Percentiles rank a stretch among this genome's conserved stretches.
Conservation (phyloP, 2,888 invertebrate genomes). For the Tholera decimalis region DNA sequence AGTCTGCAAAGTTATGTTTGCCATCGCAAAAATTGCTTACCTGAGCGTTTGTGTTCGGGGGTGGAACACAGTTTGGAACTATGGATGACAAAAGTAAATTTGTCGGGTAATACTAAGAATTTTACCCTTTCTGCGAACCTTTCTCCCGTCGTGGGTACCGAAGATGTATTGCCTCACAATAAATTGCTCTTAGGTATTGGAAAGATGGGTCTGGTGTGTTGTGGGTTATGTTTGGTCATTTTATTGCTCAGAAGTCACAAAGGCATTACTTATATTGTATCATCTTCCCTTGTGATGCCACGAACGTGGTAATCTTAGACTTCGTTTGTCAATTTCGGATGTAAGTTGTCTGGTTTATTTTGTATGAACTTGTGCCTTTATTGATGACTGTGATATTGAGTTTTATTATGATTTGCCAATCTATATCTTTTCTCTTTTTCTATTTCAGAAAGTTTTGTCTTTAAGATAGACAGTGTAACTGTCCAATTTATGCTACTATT, state of each 20-base stretch:
- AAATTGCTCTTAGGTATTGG: slow-evolving; percentile 68
- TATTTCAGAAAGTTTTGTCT: not conserved
- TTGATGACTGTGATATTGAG: not conserved
- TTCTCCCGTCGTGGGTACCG: slow-evolving; percentile 54
- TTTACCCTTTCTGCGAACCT: slow-evolving; percentile 69
- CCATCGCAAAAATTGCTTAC: slow-evolving; percentile 47
- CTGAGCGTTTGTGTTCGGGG: slow-evolving; percentile 40
- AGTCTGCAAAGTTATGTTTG: slow-evolving; percentile 66
- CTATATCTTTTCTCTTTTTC: not conserved
- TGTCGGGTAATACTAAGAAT: slow-evolving; percentile 62
- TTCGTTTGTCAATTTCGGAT: slow-evolving; percentile 22
- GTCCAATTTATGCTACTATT: not conserved
- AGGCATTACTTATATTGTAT: slow-evolving; percentile 39
- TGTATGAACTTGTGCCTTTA: not conserved
- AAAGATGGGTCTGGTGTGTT: slow-evolving; percentile 60
- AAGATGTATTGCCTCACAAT: slow-evolving; percentile 68
- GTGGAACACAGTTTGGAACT: slow-evolving; percentile 47
- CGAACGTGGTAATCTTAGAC: slow-evolving; percentile 1
- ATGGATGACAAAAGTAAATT: slow-evolving; percentile 64
- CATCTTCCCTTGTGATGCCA: slow-evolving; percentile 8
- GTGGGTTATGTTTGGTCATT: slow-evolving; percentile 65
- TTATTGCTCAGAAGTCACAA: slow-evolving; percentile 51
- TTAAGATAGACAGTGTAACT: not conserved
- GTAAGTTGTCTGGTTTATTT: slow-evolving; percentile 15
- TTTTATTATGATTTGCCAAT: not conserved